Evolutionary conservation across 1,140 invertebrate genomes (phyloP).

Genomic region (Camponotus floridanus): DNA sequence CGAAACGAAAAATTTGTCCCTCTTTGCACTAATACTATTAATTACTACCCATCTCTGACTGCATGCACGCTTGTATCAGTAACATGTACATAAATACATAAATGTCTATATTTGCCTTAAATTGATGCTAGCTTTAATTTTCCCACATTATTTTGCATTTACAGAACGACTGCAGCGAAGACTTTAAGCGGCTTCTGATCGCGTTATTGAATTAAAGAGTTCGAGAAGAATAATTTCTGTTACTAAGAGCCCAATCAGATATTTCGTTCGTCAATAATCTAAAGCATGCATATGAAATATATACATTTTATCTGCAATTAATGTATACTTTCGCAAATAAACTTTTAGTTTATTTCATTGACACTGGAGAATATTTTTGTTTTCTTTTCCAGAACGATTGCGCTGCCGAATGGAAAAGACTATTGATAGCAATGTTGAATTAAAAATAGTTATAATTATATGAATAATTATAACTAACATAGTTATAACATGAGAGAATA

Average conservation of each 20-base stretch:
- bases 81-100: constrained; percentile 44
- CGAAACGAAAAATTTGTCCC: neutral
- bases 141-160: constrained; percentile 79
- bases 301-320: constrained; percentile 65
- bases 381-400: constrained; percentile 85
- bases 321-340: constrained; percentile 41
- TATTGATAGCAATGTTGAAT: constrained; percentile 87
- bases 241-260: constrained; percentile 57
- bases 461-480: constrained; percentile 1
- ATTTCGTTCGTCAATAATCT: constrained; percentile 60
- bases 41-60: constrained; percentile 29
- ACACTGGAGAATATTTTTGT: constrained; percentile 63
- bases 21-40: constrained; percentile 62
- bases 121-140: constrained; percentile 66
- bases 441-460: constrained; percentile 70
- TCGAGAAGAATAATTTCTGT: constrained; percentile 62
- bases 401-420: constrained; percentile 87
- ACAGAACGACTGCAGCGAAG: constrained; percentile 87
- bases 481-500: neutral
- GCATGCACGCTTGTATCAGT: constrained; percentile 43
- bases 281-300: constrained; percentile 53
- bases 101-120: constrained; percentile 24
- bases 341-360: constrained; percentile 34
- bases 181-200: constrained; percentile 87
- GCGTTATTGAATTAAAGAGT: constrained; percentile 84